phyloP scores from a whole-genome alignment of 2,113 vertebrate species.

The Pseudopipra pipra region DNA sequence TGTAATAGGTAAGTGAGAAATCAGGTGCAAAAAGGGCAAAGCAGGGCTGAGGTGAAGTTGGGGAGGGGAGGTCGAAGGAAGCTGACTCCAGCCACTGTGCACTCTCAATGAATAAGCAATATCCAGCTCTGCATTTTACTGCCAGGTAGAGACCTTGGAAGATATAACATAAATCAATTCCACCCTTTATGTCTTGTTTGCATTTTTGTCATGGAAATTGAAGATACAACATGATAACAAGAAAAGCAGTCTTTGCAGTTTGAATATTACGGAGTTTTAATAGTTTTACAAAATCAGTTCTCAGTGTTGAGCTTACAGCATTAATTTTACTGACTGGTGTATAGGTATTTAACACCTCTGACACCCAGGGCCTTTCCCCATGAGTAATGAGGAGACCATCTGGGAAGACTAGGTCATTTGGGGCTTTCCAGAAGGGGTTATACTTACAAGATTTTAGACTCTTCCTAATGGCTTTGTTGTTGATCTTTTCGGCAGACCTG shows the following conservation, averaged over 20 bases:
- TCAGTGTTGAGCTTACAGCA: neutral
- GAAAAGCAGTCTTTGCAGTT: neutral
- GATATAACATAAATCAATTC: neutral
- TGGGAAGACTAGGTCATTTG: neutral
- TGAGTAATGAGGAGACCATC: neutral
- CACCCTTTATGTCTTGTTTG: neutral
- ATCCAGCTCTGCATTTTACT: neutral
- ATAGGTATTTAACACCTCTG: neutral
- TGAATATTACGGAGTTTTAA: accelerated
- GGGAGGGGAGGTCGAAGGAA: neutral
- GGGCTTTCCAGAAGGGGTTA: neutral
- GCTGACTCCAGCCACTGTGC: neutral
- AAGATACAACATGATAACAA: neutral
- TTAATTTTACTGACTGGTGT: neutral
- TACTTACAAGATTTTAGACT: neutral
- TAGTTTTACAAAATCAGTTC: neutral
- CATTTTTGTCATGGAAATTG: neutral
- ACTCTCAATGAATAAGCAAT: accelerated
- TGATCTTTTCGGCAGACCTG: neutral
- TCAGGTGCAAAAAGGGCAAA: neutral
- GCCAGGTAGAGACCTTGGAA: neutral
- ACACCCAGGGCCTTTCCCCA: neutral
- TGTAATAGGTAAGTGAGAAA: neutral
- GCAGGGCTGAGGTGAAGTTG: neutral
- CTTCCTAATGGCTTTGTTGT: neutral